A percentile compares a stretch with the other conserved stretches of the same genome.
Conservation (phyloP, 2,888 invertebrate species). For the Sussaba pulchella region DNA sequence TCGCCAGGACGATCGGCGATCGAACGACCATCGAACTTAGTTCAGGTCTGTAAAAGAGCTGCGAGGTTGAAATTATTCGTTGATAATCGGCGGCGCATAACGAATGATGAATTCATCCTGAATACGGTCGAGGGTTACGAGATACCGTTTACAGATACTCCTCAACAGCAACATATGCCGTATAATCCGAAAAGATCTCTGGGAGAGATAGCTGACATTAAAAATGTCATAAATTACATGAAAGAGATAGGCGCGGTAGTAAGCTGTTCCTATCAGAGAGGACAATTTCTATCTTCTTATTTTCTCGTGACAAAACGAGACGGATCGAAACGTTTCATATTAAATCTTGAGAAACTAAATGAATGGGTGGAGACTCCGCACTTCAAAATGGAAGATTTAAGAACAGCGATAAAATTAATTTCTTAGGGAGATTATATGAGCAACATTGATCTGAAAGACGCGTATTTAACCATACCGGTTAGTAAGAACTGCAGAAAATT, state of each 20-base stretch:
- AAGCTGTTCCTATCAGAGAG: too few relatives aligned
- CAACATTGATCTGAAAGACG: conserved; percentile 15
- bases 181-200: not conserved
- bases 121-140: too few relatives aligned
- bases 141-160: too few relatives aligned
- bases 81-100: too few relatives aligned
- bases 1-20: too few relatives aligned
- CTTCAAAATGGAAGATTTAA: conserved; percentile 26
- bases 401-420: conserved; percentile 9
- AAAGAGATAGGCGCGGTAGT: not conserved
- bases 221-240: not conserved
- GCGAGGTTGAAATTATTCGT: too few relatives aligned
- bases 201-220: not conserved
- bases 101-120: too few relatives aligned
- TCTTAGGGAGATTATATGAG: not conserved
- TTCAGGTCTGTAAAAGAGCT: too few relatives aligned
- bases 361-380: not conserved
- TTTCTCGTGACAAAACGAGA: conserved; percentile 22
- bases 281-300: conserved; percentile 28
- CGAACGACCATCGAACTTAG: too few relatives aligned
- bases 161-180: too few relatives aligned
- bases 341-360: conserved; percentile 15
- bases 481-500: not conserved
- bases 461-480: not conserved
- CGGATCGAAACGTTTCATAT: conserved; percentile 11